Percentiles rank a stretch among this genome's conserved stretches.
phyloP scores from a whole-genome alignment of 2,113 vertebrate genomes.

The Microcebus griseorufus region DNA sequence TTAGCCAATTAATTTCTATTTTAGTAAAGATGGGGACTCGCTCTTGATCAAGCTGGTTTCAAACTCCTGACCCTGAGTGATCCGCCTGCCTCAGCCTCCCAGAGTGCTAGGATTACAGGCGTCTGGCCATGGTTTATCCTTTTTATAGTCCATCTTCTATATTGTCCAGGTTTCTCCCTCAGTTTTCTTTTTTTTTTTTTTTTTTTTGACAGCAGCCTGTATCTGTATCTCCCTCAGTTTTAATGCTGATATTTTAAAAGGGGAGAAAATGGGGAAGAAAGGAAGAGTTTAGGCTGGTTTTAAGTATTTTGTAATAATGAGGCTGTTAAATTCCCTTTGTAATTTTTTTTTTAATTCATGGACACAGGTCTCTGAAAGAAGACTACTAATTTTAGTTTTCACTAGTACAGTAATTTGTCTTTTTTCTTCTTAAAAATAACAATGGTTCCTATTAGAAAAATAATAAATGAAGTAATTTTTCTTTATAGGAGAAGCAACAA shows the following conservation, averaged over 20 bases:
- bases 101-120: no score
- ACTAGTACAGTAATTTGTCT: neutral
- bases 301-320: slow-evolving; percentile 12
- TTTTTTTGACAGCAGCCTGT: no score
- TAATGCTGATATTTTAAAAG: slow-evolving; percentile 8
- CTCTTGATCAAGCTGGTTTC: no score
- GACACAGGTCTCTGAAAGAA: slow-evolving; percentile 20
- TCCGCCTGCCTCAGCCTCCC: no score
- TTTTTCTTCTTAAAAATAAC: neutral
- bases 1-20: no score
- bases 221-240: neutral
- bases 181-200: no score
- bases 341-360: neutral
- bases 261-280: neutral
- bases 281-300: neutral
- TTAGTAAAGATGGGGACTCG: no score
- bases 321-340: neutral
- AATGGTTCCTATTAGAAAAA: slow-evolving; percentile 7
- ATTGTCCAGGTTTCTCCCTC: neutral
- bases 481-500: neutral
- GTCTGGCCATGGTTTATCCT: neutral
- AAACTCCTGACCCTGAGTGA: no score
- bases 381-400: slow-evolving; percentile 28
- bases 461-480: slow-evolving; percentile 10
- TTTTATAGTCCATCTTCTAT: neutral